Evolutionary conservation across 2,113 vertebrate genomes (phyloP), one percentile per base, ranked within the genome.

Genomic region (crab-eating macaque (Macaca fascicularis)): DNA sequence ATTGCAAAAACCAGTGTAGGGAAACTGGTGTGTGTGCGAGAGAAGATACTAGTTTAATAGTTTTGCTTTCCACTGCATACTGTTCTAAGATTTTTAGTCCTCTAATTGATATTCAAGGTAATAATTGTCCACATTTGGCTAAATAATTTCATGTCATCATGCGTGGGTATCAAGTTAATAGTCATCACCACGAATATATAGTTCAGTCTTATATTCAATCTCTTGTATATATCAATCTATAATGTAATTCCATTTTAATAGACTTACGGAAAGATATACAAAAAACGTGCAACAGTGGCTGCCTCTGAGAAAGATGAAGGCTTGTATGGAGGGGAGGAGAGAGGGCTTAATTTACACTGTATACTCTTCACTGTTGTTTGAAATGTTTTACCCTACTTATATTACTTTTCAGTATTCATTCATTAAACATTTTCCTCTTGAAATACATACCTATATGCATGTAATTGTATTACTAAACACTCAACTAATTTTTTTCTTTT

Each of bases 171-270:
- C 48, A 92, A 93, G 59, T 43, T 88, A 84, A 76, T 35, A 93
- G 23, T 48, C 57, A 89, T 59, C 40, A 93, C 27, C 50, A 95
- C 7, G 89, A 61, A 96, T 75, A 93, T 3, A 70, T 2, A 96
- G n/a, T 84, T 78, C 50, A n/a, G 32, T 70, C 40, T 93, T 67
- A 55, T 8, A 96, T 22, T 61, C 55, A 85, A 30, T 52, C 72
- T 96, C 64, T n/a, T 50, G 48, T 50, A 50, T 50, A 50, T 50
- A 50, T 50, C 48, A 50, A 14, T 96, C 64, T n/a, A 93, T 70
- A 92, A 70, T 48, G 27, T 76, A 83, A 86, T 82, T 95, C 50
- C 45, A 95, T 80, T 92, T 81, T 85, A 95, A 75, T 16, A 94
- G 64, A 72, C 61, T 89, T 89, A 95, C 27, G 48, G 59, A 74